These are phyloP conservation scores for Linhomoeus sp. DNA, from an alignment of 2,888 invertebrate species.

Conservation along the genomic window DNA sequence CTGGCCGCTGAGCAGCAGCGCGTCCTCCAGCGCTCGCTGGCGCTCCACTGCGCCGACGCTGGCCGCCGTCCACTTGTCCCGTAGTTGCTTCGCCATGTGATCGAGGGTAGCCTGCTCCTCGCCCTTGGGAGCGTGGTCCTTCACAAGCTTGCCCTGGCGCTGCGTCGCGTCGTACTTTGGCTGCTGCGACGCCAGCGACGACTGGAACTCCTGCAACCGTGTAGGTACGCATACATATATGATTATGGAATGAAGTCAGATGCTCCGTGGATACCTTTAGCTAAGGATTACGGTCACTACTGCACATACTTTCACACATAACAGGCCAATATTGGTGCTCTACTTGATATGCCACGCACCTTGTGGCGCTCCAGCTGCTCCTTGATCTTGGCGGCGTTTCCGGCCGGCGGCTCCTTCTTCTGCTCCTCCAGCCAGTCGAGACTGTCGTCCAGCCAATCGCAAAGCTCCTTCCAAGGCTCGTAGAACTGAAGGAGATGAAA, in stretches of 20 bases:
- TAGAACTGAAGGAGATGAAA: slow-evolving; percentile 41
- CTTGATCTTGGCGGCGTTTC: slow-evolving; percentile 71
- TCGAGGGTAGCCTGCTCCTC: slow-evolving; percentile 60
- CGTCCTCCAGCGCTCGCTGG: slow-evolving; percentile 83
- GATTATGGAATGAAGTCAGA: too few relatives aligned
- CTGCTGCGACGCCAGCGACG: slow-evolving; percentile 69
- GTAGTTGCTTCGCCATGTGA: slow-evolving; percentile 68
- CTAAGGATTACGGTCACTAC: background rate
- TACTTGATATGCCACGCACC: too few relatives aligned
- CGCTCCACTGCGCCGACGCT: slow-evolving; percentile 50
- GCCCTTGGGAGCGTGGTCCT: slow-evolving; percentile 85
- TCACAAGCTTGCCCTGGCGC: slow-evolving; percentile 66
- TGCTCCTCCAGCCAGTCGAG: slow-evolving; percentile 54
- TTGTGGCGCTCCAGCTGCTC: slow-evolving; percentile 62
- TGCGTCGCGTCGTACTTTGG: slow-evolving; percentile 62
- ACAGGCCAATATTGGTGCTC: too few relatives aligned
- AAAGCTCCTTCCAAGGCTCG: slow-evolving; percentile 67
- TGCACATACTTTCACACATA: background rate
- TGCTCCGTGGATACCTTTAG: too few relatives aligned
- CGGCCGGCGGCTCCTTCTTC: slow-evolving; percentile 36
- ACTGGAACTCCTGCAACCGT: slow-evolving; percentile 52
- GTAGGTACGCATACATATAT: too few relatives aligned
- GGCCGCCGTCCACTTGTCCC: slow-evolving; percentile 62
- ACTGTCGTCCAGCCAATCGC: slow-evolving; percentile 73
- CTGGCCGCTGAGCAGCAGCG: slow-evolving; percentile 78